phyloP scores from a whole-genome alignment of 1,140 invertebrate species.

The Orchestia grillus region DNA sequence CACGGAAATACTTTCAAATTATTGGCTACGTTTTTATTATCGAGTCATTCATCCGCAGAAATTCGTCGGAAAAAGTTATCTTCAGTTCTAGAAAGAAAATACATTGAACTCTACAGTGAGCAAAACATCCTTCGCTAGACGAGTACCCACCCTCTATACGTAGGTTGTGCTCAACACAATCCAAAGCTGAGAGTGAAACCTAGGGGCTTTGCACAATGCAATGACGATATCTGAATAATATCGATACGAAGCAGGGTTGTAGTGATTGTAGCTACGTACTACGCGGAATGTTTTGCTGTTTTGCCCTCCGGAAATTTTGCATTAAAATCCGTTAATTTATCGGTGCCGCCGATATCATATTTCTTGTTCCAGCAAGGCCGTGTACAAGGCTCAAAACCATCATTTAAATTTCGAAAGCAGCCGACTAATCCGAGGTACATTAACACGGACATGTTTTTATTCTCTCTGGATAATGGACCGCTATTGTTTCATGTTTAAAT shows the following conservation, averaged over 20 bases:
- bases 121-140: neutral
- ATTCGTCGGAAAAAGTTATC: neutral
- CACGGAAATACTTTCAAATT: neutral
- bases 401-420: conserved; percentile 35
- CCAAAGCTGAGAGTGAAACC: neutral
- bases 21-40: neutral
- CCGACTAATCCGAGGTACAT: neutral
- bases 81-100: neutral
- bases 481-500: conserved; percentile 45
- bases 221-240: neutral
- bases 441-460: neutral
- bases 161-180: no score
- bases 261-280: neutral
- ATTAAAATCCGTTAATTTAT: conserved; percentile 21
- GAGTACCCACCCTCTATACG: neutral
- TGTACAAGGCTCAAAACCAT: conserved; percentile 9
- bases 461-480: neutral
- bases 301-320: neutral
- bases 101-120: neutral
- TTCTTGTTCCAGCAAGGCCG: conserved; percentile 29
- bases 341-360: conserved; percentile 27
- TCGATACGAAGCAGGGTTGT: neutral
- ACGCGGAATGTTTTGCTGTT: neutral
- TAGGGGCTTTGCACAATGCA: neutral
- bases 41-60: neutral